Evolutionary conservation across 2,888 invertebrate genomes (phyloP).

Genomic region (Ophion slaviceki): DNA sequence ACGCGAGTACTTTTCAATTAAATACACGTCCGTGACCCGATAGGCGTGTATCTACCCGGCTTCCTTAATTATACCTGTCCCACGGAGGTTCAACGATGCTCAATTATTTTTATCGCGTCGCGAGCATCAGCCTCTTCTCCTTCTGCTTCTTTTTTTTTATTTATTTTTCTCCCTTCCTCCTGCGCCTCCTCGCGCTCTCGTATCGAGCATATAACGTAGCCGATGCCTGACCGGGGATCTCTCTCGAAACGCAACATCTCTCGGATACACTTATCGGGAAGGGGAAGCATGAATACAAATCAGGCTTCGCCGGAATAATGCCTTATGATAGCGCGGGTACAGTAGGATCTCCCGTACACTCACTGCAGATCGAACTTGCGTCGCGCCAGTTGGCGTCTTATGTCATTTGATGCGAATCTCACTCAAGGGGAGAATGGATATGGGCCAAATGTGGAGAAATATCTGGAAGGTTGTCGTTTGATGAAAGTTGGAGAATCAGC

Average conservation of each 20-base stretch:
- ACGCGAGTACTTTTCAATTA: constrained; percentile 59
- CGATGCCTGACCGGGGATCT: constrained; percentile 15
- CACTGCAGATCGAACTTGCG: too few species aligned
- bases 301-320: constrained; percentile 45
- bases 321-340: constrained; percentile 40
- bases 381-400: too few species aligned
- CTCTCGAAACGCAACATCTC: constrained; percentile 47
- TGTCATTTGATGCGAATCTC: too few species aligned
- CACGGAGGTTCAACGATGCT: constrained; percentile 60
- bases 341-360: constrained; percentile 1
- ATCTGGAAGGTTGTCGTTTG: too few species aligned
- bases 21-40: constrained; percentile 62
- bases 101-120: constrained; percentile 65
- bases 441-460: too few species aligned
- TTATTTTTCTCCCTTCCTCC: constrained; percentile 3
- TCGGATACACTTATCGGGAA: constrained; percentile 55
- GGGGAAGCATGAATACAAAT: constrained; percentile 59
- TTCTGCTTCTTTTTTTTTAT: constrained; percentile 3
- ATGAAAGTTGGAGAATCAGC: not conserved
- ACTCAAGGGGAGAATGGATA: too few species aligned
- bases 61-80: constrained; percentile 65
- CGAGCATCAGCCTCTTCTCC: constrained; percentile 53
- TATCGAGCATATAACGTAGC: constrained; percentile 7
- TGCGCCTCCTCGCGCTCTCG: constrained; percentile 12
- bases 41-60: constrained; percentile 57